Base-by-base conservation (phyloP, 2,113 vertebrate genomes). In the Psittacus erithacus region DNA sequence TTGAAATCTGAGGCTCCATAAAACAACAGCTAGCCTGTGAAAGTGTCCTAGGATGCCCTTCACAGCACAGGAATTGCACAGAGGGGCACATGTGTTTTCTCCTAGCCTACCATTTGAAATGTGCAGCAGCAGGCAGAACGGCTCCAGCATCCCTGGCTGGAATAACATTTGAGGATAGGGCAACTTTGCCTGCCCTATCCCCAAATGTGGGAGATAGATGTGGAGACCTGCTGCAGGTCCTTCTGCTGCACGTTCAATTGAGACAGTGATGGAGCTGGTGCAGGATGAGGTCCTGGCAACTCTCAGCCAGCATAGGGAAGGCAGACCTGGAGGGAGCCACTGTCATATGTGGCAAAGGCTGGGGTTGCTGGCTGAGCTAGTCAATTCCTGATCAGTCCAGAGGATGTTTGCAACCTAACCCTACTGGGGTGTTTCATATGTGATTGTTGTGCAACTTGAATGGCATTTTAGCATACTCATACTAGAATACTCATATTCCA, bases 1-100 rank as follows among this genome's bases (percentile, higher is more conserved):
- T 96, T 96, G 96, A 96, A 96, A 97, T 85, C 87, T 67, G 96
- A 96, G 92, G 95, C 92, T 71, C 52, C 92, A 85, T 94, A 94
- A 96, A 97, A 91, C 0, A 0, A 82, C 2, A 3, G 67, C 75
- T 96, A 87, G 94, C 90, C 87, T 63, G 53, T 44, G 84, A 44
- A 96, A 95, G 81, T 91, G 95, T 97, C 96, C 96, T 97, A 80
- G 93, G 84, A 96, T 96, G 95, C 94, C 95, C 94, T 95, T 71
- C 44, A 1, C 39, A 69, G 89, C 8, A 4, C 3, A 0, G 43
- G 65, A 85, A 57, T 23, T 2, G 2, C 57, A 11, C 18, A 17
- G 62, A 86, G 35, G 52, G 81, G 41, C 49, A 69, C 4, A 6
- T 64, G 22, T 20, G 23, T 27, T 82, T 88, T 49, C 71, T 84